Conservation (phyloP, 2,888 invertebrate species). For the Embidobia sp. region DNA sequence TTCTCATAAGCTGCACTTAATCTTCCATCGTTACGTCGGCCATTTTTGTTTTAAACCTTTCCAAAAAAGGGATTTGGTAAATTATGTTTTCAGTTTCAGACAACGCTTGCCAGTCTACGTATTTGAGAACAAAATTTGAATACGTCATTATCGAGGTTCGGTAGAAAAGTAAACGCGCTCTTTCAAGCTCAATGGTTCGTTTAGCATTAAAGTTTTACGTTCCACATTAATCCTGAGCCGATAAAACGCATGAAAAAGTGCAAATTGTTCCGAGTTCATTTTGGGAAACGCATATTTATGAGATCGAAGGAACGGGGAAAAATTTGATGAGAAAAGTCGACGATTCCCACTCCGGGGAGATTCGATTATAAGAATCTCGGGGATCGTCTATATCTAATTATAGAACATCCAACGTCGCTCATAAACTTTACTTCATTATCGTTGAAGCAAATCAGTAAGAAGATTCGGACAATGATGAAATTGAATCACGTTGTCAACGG, state of each 20-base stretch:
- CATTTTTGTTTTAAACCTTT: too few species aligned
- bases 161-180: too few species aligned
- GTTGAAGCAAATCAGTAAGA: constrained; percentile 48
- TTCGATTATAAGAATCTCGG: constrained; percentile 60
- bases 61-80: too few species aligned
- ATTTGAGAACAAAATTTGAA: background rate
- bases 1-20: too few species aligned
- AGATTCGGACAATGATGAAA: constrained; percentile 60
- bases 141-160: too few species aligned
- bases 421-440: constrained; percentile 62
- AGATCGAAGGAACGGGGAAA: constrained; percentile 44
- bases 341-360: constrained; percentile 35
- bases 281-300: constrained; percentile 54
- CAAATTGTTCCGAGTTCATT: constrained; percentile 52
- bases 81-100: too few species aligned
- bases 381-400: constrained; percentile 60
- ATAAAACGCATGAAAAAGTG: constrained; percentile 49
- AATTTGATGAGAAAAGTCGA: constrained; percentile 59
- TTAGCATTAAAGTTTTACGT: constrained; percentile 22
- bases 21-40: too few species aligned
- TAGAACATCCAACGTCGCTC: constrained; percentile 53
- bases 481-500: constrained; percentile 52
- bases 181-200: too few species aligned
- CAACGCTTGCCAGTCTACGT: too few species aligned
- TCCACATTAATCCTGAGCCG: constrained; percentile 22